These are phyloP conservation scores for Perca schrenkii DNA, from an alignment of 2,113 vertebrate genomes.

Conservation along the genomic window DNA sequence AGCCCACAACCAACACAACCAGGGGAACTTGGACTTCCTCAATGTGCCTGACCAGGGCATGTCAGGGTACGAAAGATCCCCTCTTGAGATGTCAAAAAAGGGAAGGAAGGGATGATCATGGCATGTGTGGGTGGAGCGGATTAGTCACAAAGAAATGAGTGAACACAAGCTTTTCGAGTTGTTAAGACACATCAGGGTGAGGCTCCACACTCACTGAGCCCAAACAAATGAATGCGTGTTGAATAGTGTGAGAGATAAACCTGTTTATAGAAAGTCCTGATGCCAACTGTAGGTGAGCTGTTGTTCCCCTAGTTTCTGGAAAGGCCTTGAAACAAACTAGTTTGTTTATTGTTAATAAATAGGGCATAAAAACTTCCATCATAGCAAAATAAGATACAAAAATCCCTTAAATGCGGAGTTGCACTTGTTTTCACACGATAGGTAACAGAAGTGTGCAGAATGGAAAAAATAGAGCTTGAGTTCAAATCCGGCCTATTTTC, in stretches of 20 bases:
- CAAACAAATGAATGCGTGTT: not conserved
- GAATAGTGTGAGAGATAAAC: conserved; percentile 5
- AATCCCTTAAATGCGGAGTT: not conserved
- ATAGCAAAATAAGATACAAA: not conserved
- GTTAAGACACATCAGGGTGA: conserved; percentile 35
- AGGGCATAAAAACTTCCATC: not conserved
- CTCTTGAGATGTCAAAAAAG: not conserved
- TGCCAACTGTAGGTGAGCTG: not conserved
- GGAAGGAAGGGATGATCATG: not conserved
- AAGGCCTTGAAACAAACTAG: not conserved
- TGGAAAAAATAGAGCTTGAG: not conserved
- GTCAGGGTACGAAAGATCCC: conserved; percentile 87
- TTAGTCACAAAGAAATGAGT: conserved; percentile 22
- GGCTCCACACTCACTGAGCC: not conserved
- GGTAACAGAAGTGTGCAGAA: not conserved
- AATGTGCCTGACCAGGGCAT: conserved; percentile 95
- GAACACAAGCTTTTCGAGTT: not conserved
- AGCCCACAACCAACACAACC: conserved; percentile 65
- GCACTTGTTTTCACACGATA: not conserved
- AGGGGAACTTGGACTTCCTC: conserved; percentile 92
- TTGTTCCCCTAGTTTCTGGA: not conserved
- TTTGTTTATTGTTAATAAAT: conserved; percentile 1
- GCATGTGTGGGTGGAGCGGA: conserved; percentile 16
- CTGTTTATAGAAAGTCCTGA: conserved; percentile 31
- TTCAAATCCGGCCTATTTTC: not conserved